Base-by-base conservation (phyloP, 1,140 invertebrate species). In the Lasaia peninsularis region DNA sequence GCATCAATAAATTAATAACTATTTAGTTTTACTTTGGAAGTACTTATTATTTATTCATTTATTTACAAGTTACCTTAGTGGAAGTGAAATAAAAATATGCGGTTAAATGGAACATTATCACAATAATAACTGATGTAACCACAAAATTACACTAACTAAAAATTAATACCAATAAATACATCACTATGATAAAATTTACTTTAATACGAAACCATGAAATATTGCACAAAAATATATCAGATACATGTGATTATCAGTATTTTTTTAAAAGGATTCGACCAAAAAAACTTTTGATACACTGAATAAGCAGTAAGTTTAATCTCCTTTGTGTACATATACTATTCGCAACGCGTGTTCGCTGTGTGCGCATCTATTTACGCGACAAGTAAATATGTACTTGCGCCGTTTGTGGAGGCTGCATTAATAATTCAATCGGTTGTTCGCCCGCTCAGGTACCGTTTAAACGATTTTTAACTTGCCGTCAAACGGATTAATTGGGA, bases 291-390 rank as follows among this genome's bases (percentile, higher is more conserved):
- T 24, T 18, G 7, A 18, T 18, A 4, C 12, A 12, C n/a, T n/a
- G n/a, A n/a, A n/a, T 24, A 60, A 5, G 12, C 11, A n/a, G 18
- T 9, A 10, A 10, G 4, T 48, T 58, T 31, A 65, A 48, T 82
- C 71, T 75, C 18, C 0, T 1, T 5, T 24, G 58, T 50, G 48
- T 11, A 4, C 66, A 33, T 74, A 68, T 80, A 80, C 85, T 80
- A 53, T 33, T 52, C 65, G 63, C 65, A 84, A 80, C 81, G 83
- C 83, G 83, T 84, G 77, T 82, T 82, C 71, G 77, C 58, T 88
- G 82, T 88, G 85, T 88, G 85, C 85, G 81, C 83, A 88, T 88
- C 85, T 88, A 86, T 88, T 88, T 88, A 88, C 85, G 80, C 68
- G 75, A 75, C 83, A 85, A 78, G 85, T 88, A 88, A 88, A 88